Percentiles rank a stretch among this genome's conserved stretches.
phyloP scores from a whole-genome alignment of 2,797 vertebrate species.

The Parauchenoglanis ngamensis region DNA sequence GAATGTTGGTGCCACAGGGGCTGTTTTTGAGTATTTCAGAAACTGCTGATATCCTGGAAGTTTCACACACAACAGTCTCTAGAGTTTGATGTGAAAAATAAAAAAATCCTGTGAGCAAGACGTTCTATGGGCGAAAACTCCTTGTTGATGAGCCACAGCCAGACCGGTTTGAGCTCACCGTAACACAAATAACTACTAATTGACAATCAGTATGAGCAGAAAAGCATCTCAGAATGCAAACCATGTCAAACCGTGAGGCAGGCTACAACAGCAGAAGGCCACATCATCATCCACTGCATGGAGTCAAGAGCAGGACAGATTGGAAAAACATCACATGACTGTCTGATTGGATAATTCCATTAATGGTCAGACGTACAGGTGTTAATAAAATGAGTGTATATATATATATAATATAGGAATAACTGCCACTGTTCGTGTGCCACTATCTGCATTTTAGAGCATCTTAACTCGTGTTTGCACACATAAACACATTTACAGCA shows the following conservation, averaged over 20 bases:
- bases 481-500: conserved; percentile 1
- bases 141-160: background rate
- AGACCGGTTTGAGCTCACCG: background rate
- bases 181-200: background rate
- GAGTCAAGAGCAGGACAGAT: background rate
- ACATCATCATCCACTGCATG: background rate
- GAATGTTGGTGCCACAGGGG: background rate
- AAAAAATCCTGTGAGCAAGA: background rate
- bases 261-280: background rate
- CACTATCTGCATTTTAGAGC: conserved; percentile 5
- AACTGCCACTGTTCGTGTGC: background rate
- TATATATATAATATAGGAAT: background rate
- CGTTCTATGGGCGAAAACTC: background rate
- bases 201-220: background rate
- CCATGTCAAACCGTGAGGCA: background rate
- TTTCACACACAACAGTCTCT: background rate
- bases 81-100: background rate
- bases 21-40: background rate
- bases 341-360: background rate
- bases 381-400: background rate
- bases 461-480: background rate
- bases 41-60: background rate
- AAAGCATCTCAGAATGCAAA: background rate
- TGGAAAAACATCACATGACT: background rate
- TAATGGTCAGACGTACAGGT: background rate